Evolutionary conservation across 92 coral and sea anemone genomes (phyloP).

Genomic region (Parazoanthus darwini): DNA sequence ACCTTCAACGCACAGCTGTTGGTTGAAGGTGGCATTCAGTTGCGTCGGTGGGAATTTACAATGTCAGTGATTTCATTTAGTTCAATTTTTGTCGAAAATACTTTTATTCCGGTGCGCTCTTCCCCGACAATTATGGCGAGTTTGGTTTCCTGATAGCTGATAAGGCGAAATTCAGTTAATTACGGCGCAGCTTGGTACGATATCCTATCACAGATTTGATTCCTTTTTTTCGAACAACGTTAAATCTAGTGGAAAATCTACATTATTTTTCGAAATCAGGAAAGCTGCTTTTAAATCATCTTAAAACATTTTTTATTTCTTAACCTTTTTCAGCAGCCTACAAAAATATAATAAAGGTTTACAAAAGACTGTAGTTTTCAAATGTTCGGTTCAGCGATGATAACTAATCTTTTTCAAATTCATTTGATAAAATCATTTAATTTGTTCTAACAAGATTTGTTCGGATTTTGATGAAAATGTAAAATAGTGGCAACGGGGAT

Average conservation of each 20-base stretch:
- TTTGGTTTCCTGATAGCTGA: background rate
- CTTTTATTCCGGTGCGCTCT: background rate
- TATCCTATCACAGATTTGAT: background rate
- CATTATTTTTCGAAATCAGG: too few relatives aligned
- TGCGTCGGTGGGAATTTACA: background rate
- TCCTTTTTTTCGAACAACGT: background rate
- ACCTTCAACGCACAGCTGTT: background rate
- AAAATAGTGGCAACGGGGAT: conserved; percentile 9
- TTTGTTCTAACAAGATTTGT: conserved; percentile 26
- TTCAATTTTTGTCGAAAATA: background rate
- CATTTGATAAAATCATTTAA: background rate
- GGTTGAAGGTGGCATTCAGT: background rate
- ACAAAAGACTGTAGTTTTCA: too few relatives aligned
- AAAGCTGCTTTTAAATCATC: too few relatives aligned
- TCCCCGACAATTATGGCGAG: background rate
- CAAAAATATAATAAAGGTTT: background rate
- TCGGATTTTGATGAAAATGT: background rate
- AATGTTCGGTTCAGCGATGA: too few relatives aligned
- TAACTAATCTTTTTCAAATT: background rate
- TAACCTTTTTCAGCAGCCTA: too few relatives aligned
- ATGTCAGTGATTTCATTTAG: background rate
- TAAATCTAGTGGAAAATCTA: too few relatives aligned
- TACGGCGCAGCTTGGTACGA: background rate
- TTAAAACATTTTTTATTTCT: too few relatives aligned
- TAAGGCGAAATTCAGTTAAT: background rate